Percentiles rank a stretch among this genome's conserved stretches.
These are phyloP conservation scores for Choristoneura fumiferana DNA, from an alignment of 1,140 invertebrate species.

Conservation along the genomic window DNA sequence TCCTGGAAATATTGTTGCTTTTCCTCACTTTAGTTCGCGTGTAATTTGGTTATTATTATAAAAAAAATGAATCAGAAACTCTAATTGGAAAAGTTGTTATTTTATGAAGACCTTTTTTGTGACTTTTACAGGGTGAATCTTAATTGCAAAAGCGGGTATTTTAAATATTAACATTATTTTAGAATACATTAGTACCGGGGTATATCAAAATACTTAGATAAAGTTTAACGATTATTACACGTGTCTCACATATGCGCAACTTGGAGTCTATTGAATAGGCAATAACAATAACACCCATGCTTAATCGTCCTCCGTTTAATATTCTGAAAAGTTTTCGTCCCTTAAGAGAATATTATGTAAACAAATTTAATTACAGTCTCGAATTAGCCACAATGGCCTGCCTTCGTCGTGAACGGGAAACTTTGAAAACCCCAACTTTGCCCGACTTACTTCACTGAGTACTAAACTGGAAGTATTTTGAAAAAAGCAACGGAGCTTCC, in stretches of 20 bases:
- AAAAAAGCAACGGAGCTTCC: slow-evolving; percentile 40
- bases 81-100: slow-evolving; percentile 33
- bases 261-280: slow-evolving; percentile 24
- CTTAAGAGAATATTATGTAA: slow-evolving; percentile 59
- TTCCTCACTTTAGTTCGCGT: slow-evolving; percentile 68
- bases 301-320: slow-evolving; percentile 20
- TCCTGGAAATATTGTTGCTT: slow-evolving; percentile 67
- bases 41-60: slow-evolving; percentile 69
- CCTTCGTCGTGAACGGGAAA: slow-evolving; percentile 58
- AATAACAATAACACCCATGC: slow-evolving; percentile 27
- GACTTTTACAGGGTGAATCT: too few species aligned
- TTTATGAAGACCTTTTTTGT: not conserved
- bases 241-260: not conserved
- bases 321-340: slow-evolving; percentile 46
- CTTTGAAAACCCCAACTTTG: slow-evolving; percentile 64
- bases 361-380: slow-evolving; percentile 72
- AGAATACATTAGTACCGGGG: too few species aligned
- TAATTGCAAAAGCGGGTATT: too few species aligned
- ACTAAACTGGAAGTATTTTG: slow-evolving; percentile 46
- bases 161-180: too few species aligned
- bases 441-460: slow-evolving; percentile 47
- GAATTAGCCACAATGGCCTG: slow-evolving; percentile 69
- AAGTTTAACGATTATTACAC: too few species aligned
- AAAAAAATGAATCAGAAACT: slow-evolving; percentile 51
- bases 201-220: too few species aligned